Evolutionary conservation across 2,113 vertebrate species (phyloP).

Genomic region (Hymenochirus boettgeri): DNA sequence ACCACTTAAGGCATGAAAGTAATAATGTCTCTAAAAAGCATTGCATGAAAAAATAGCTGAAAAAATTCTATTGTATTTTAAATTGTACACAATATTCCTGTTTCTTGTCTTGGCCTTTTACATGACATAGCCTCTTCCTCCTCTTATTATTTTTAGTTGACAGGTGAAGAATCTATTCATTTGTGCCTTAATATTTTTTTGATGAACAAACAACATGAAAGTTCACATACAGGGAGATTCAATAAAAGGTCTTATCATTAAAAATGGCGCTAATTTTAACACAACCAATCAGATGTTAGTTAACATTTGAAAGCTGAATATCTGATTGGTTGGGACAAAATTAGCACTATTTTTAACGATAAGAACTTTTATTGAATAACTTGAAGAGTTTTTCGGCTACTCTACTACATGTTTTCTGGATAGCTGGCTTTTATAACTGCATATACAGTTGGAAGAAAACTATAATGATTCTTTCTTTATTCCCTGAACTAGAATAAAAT

Average conservation of each 20-base stretch:
- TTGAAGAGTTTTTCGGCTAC: neutral
- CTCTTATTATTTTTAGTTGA: constrained; percentile 18
- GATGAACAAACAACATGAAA: constrained; percentile 15
- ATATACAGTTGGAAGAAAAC: neutral
- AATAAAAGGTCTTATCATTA: neutral
- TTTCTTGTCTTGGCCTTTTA: constrained; percentile 12
- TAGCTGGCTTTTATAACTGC: neutral
- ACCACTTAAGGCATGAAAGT: too few species aligned
- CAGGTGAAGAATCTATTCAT: constrained; percentile 28
- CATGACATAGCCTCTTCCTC: constrained; percentile 9
- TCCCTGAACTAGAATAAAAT: too few species aligned
- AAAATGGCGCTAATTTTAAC: too few species aligned
- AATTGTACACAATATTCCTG: constrained; percentile 30
- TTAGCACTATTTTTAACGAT: too few species aligned
- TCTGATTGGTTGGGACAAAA: too few species aligned
- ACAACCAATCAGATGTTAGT: too few species aligned
- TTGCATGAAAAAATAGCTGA: too few species aligned
- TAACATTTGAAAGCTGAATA: too few species aligned
- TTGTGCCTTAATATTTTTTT: too few species aligned
- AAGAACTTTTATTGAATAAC: too few species aligned
- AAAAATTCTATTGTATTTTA: constrained; percentile 7
- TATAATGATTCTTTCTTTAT: neutral
- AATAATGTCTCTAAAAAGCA: too few species aligned
- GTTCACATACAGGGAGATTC: constrained; percentile 14
- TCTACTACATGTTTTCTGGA: neutral